phyloP scores from a whole-genome alignment of 2,797 vertebrate species.

The Meda fulgida region DNA sequence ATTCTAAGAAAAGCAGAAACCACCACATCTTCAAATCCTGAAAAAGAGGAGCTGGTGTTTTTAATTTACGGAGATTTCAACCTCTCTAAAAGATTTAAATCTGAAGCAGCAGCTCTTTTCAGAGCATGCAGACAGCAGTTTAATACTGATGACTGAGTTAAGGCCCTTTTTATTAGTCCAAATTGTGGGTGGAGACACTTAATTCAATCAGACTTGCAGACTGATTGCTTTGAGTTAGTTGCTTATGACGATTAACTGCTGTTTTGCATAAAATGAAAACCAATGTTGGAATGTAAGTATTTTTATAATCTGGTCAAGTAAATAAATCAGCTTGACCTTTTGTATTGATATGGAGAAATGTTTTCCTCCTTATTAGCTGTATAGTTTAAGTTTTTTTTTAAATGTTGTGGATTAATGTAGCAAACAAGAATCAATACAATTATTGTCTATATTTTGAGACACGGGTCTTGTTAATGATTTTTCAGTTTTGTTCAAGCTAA shows the following conservation, averaged over 20 bases:
- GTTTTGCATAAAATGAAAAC: background rate
- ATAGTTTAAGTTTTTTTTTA: no score
- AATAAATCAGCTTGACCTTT: background rate
- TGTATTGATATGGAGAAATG: no score
- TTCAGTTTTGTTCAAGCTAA: no score
- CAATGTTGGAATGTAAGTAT: background rate
- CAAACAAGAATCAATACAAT: no score
- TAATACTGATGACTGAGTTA: background rate
- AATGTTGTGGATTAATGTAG: no score
- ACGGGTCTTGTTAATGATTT: no score
- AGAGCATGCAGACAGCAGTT: background rate
- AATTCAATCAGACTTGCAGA: background rate
- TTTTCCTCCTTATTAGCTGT: no score
- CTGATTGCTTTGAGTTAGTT: background rate
- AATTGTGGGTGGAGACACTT: slow-evolving; percentile 4
- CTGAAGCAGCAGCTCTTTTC: background rate
- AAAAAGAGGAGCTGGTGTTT: background rate
- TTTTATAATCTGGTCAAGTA: background rate
- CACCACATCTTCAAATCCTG: slow-evolving; percentile 4
- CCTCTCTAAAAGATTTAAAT: background rate
- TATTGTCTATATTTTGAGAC: no score
- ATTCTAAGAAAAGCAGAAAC: slow-evolving; percentile 18
- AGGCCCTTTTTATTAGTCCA: background rate
- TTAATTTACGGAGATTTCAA: background rate
- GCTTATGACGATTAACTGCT: background rate